These are phyloP conservation scores for Xestia ashworthii DNA, from an alignment of 2,888 invertebrate species.

Conservation along the genomic window DNA sequence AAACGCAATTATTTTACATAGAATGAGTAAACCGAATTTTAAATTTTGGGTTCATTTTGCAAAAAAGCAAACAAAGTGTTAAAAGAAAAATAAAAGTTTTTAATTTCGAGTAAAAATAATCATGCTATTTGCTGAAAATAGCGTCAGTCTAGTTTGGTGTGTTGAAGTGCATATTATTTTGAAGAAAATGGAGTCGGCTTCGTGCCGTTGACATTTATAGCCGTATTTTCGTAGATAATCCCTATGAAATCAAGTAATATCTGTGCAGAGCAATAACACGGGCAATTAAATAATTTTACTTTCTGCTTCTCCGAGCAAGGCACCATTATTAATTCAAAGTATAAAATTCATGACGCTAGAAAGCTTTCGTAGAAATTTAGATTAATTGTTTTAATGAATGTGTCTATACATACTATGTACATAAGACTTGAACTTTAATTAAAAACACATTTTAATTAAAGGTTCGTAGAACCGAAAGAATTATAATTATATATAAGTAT, in stretches of 20 bases:
- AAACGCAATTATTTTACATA: background rate
- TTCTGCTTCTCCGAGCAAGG: slow-evolving; percentile 18
- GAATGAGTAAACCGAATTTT: background rate
- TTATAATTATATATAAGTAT: background rate
- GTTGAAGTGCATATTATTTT: slow-evolving; percentile 2
- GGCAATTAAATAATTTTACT: slow-evolving; percentile 35
- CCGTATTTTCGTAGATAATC: slow-evolving; percentile 28
- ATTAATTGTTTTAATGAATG: slow-evolving; percentile 17
- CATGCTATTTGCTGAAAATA: background rate
- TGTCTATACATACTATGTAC: background rate
- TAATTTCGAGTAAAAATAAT: slow-evolving; percentile 3
- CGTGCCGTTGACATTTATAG: slow-evolving; percentile 27
- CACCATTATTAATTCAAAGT: background rate
- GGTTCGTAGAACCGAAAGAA: background rate
- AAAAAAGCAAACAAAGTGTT: background rate
- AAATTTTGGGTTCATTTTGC: background rate
- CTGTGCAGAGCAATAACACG: slow-evolving; percentile 41
- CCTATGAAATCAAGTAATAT: slow-evolving; percentile 28
- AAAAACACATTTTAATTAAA: background rate
- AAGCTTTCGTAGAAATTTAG: slow-evolving; percentile 21
- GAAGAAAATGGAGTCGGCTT: background rate
- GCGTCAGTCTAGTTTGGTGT: background rate
- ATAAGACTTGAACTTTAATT: background rate
- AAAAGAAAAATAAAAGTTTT: no score
- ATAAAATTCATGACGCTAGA: slow-evolving; percentile 12